phyloP scores from a whole-genome alignment of 2,888 invertebrate species.

The Heliothis peltigera region DNA sequence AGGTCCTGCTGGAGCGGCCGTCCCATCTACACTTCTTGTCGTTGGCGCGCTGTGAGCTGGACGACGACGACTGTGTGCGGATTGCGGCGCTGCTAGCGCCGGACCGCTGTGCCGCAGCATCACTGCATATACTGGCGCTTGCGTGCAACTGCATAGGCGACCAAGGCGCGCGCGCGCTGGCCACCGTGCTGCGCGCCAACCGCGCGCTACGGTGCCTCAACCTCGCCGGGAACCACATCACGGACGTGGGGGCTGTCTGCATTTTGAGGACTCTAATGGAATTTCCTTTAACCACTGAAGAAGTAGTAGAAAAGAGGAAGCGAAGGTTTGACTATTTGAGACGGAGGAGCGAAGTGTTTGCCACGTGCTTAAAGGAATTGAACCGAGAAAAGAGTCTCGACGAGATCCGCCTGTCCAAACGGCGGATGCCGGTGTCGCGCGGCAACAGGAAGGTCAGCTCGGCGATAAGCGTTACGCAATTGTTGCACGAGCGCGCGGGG shows the following conservation, averaged over 20 bases:
- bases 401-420: slow-evolving; percentile 5
- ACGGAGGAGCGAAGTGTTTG: slow-evolving; percentile 30
- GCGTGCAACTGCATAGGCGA: slow-evolving; percentile 58
- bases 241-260: slow-evolving; percentile 56
- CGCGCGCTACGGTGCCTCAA: slow-evolving; percentile 63
- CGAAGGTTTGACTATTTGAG: slow-evolving; percentile 51
- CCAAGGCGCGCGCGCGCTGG: slow-evolving; percentile 58
- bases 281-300: slow-evolving; percentile 57
- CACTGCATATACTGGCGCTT: slow-evolving; percentile 47
- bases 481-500: slow-evolving; percentile 40
- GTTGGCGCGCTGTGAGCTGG: slow-evolving; percentile 61
- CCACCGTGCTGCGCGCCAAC: slow-evolving; percentile 60
- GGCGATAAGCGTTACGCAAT: slow-evolving; percentile 1
- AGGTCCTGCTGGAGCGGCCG: slow-evolving; percentile 50
- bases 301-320: slow-evolving; percentile 47
- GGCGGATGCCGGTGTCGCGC: slow-evolving; percentile 2
- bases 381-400: slow-evolving; percentile 19
- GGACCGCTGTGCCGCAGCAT: slow-evolving; percentile 53
- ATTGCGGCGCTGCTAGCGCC: slow-evolving; percentile 54
- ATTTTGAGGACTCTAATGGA: slow-evolving; percentile 53
- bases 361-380: slow-evolving; percentile 34
- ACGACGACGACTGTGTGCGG: slow-evolving; percentile 53
- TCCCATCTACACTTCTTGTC: slow-evolving; percentile 54
- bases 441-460: slow-evolving; percentile 7
- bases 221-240: slow-evolving; percentile 62